Percentiles rank a stretch among this genome's conserved stretches.
phyloP scores from a whole-genome alignment of 2,113 vertebrate species.

The Chrysochloris asiatica region DNA sequence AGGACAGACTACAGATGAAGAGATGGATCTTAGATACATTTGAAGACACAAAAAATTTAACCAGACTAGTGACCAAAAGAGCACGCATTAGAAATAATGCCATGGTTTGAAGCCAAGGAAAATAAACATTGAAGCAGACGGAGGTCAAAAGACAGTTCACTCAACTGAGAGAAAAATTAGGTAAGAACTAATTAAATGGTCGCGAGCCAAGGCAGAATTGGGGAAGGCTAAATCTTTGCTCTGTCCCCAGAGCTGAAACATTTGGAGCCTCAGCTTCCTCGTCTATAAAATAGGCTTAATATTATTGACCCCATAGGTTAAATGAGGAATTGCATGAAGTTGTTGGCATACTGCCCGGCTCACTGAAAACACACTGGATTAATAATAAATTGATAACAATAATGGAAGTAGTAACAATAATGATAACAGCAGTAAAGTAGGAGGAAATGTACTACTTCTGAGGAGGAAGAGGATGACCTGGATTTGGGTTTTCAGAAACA shows the following conservation, averaged over 20 bases:
- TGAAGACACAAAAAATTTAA: slow-evolving; percentile 32
- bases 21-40: background rate
- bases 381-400: background rate
- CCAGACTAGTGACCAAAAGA: slow-evolving; percentile 64
- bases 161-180: slow-evolving; percentile 74
- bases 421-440: background rate
- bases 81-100: slow-evolving; percentile 67
- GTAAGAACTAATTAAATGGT: slow-evolving; percentile 73
- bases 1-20: background rate
- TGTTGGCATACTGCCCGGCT: background rate
- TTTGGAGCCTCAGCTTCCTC: slow-evolving; percentile 51
- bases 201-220: slow-evolving; percentile 51
- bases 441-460: background rate
- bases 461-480: background rate
- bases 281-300: slow-evolving; percentile 45
- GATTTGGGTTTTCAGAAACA: background rate
- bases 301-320: background rate
- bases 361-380: background rate
- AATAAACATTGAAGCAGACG: slow-evolving; percentile 75
- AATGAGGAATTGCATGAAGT: background rate
- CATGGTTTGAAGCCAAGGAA: slow-evolving; percentile 73
- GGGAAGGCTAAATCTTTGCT: slow-evolving; percentile 30
- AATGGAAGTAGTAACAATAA: background rate
- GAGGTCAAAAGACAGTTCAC: slow-evolving; percentile 77
- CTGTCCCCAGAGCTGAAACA: background rate